Base-by-base conservation (phyloP, 1,140 invertebrate genomes). In the Bemisia tabaci region DNA sequence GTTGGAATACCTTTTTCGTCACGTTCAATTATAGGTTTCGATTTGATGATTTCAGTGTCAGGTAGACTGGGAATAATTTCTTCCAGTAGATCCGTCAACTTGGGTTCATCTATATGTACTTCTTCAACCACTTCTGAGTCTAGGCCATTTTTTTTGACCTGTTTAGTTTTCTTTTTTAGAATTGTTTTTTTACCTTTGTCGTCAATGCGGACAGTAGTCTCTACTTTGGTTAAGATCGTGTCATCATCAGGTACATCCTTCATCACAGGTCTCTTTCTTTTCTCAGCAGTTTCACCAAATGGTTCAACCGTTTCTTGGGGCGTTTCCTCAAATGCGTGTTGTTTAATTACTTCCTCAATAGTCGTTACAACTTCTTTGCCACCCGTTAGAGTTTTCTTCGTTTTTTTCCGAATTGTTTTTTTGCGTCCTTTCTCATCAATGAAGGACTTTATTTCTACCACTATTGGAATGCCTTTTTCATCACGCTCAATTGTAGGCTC, bases 241-340 rank as follows among this genome's bases (percentile, higher is more conserved):
- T 22, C 22, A 5, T 33, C 48, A 12, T 27, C 27, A 1, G 63
- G 63, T 2, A 65, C 27, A n/a, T 65, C 63, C 25, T 39, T 24
- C 1, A 21, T 61, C 26, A n/a, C 65, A 9, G 60, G 33, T 48
- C 17, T 48, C 5, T 9, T 17, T 48, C 17, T 48, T 48, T 48
- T 48, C 33, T 5, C 63, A 65, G 1, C 63, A 23, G 22, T 26
- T 5, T 22, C 62, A 26, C 17, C 23, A 33, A 65, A 25, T 23
- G 48, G 58, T 68, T 68, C 63, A 62, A 39, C 27, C 61, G 11
- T 65, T 68, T 68, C 59, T n/a, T 48, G 5, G 17, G 33, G 33
- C 5, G 17, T 48, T 48, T 48, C 33, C 17, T 48, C 17, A 17
- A 17, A 48, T 9, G 17, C 33, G n/a, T n/a, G n/a, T n/a, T 22